These are phyloP conservation scores for Orchesellides sinensis DNA, from an alignment of 2,888 invertebrate genomes.

Conservation along the genomic window DNA sequence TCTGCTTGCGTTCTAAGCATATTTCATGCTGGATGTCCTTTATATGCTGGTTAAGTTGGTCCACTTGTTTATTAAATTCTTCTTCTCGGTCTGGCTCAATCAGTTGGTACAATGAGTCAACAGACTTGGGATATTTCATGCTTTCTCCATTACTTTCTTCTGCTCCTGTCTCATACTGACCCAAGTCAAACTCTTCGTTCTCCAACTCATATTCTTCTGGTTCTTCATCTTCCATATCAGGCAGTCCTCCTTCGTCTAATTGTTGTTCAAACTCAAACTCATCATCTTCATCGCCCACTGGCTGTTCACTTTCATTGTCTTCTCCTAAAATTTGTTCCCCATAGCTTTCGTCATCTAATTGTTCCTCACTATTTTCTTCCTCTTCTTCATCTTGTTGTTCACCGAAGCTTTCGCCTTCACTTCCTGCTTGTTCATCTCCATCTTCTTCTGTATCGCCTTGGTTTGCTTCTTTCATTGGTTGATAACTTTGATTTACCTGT, in stretches of 20 bases:
- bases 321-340: too few relatives aligned
- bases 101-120: slow-evolving; percentile 45
- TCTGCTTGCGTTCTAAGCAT: slow-evolving; percentile 42
- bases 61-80: slow-evolving; percentile 35
- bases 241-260: too few relatives aligned
- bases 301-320: background rate
- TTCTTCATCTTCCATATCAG: too few relatives aligned
- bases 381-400: slow-evolving; percentile 28
- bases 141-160: background rate
- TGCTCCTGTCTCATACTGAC: too few relatives aligned
- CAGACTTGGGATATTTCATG: slow-evolving; percentile 22
- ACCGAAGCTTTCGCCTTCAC: background rate
- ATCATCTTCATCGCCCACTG: background rate
- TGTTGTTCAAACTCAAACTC: too few relatives aligned
- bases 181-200: too few relatives aligned
- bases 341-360: background rate
- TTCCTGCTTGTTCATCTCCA: background rate
- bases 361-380: background rate
- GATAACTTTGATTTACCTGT: too few relatives aligned
- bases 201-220: too few relatives aligned
- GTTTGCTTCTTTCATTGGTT: too few relatives aligned
- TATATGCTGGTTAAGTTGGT: slow-evolving; percentile 42
- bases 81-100: slow-evolving; percentile 50
- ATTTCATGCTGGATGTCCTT: slow-evolving; percentile 32
- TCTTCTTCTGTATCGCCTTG: background rate